Percentiles rank a stretch among this genome's conserved stretches.
These are phyloP conservation scores for Strigamia crassipes DNA, from an alignment of 2,888 invertebrate genomes.

Conservation along the genomic window DNA sequence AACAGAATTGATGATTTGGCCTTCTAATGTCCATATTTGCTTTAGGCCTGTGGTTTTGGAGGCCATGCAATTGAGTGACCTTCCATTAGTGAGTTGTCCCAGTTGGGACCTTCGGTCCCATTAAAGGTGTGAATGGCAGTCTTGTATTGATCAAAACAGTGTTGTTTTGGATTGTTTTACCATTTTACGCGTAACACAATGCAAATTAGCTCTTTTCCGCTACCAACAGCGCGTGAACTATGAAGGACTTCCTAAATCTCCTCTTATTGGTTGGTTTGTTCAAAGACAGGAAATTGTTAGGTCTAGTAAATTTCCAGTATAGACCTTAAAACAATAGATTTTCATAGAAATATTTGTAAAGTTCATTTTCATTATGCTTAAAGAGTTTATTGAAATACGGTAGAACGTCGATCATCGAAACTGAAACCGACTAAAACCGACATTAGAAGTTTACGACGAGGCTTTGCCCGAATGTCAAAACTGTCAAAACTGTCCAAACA, in stretches of 20 bases:
- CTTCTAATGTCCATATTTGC: background rate
- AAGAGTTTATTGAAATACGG: background rate
- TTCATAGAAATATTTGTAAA: background rate
- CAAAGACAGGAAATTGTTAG: conserved; percentile 35
- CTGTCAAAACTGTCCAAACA: too few species aligned
- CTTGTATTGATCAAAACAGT: background rate
- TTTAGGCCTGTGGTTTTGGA: background rate
- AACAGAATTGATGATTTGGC: background rate
- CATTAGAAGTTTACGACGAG: too few species aligned
- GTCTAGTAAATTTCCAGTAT: background rate
- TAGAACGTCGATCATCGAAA: too few species aligned
- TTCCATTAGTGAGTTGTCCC: background rate
- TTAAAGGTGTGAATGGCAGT: background rate
- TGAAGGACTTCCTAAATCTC: background rate
- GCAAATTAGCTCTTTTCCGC: conserved; percentile 12
- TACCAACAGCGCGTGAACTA: background rate
- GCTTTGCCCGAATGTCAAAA: too few species aligned
- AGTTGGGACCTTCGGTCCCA: background rate
- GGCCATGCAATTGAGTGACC: background rate
- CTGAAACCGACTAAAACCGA: too few species aligned
- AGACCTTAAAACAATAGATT: background rate
- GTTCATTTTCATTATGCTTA: background rate
- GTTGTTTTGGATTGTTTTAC: background rate
- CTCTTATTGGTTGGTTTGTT: background rate
- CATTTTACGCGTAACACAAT: background rate